Percentiles rank a stretch among this genome's conserved stretches.
Conservation (phyloP, 1,140 invertebrate species). For the Drosophila neocordata region DNA sequence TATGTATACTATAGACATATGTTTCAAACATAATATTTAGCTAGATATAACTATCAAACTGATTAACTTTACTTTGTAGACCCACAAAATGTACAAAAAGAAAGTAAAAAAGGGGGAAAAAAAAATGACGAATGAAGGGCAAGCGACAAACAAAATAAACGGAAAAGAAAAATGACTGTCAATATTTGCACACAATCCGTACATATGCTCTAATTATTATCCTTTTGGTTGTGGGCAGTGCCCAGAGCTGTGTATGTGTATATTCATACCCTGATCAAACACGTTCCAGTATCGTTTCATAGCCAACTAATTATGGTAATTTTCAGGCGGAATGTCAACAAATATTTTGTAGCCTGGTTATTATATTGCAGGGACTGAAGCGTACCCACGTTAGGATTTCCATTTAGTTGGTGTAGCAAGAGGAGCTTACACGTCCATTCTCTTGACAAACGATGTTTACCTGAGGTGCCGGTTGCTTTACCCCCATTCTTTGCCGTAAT, state of each 20-base stretch:
- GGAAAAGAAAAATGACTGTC: slow-evolving; percentile 31
- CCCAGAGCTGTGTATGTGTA: neutral
- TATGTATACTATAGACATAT: slow-evolving; percentile 39
- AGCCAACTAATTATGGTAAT: slow-evolving; percentile 78
- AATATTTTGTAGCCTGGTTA: slow-evolving; percentile 74
- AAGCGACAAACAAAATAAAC: slow-evolving; percentile 14
- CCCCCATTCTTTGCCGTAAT: slow-evolving; percentile 10
- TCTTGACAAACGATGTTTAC: slow-evolving; percentile 79
- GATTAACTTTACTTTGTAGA: slow-evolving; percentile 64
- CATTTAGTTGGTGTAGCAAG: slow-evolving; percentile 17
- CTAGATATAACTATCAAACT: slow-evolving; percentile 58
- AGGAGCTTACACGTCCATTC: slow-evolving; percentile 53
- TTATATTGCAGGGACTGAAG: slow-evolving; percentile 52
- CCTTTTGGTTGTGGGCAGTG: slow-evolving; percentile 67
- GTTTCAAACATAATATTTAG: slow-evolving; percentile 54
- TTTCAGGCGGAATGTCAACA: slow-evolving; percentile 76
- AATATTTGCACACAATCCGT: slow-evolving; percentile 80
- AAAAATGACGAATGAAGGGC: slow-evolving; percentile 38
- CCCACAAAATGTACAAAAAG: slow-evolving; percentile 25
- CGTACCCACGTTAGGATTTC: too few relatives aligned
- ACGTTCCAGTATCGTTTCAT: slow-evolving; percentile 66
- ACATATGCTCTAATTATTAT: slow-evolving; percentile 81
- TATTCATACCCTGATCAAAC: slow-evolving; percentile 54
- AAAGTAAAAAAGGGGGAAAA: too few relatives aligned
- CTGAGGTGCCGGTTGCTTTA: slow-evolving; percentile 29